A percentile compares a stretch with the other conserved stretches of the same genome.
Evolutionary conservation across 1,140 invertebrate genomes (phyloP).

Genomic region (Drosophila suzukii): DNA sequence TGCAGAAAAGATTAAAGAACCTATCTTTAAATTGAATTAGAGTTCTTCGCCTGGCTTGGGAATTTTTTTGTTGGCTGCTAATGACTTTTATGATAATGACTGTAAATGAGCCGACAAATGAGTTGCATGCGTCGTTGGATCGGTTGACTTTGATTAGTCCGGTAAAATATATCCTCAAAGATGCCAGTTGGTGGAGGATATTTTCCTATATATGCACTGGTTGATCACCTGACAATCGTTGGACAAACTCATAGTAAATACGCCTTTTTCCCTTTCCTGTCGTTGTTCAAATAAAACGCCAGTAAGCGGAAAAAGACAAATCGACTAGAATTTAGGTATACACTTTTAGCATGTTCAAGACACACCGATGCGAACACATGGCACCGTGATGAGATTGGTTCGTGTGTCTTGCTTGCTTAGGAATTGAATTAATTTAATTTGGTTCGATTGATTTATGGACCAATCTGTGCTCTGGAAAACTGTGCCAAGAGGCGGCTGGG

Average conservation of each 20-base stretch:
- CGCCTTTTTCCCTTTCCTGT: conserved; percentile 84
- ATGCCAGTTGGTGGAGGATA: conserved; percentile 2
- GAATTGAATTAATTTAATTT: conserved; percentile 78
- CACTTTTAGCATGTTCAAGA: conserved; percentile 20
- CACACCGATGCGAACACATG: conserved; percentile 50
- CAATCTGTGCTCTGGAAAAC: conserved; percentile 68
- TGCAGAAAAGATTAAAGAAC: neutral
- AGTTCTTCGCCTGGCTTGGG: neutral
- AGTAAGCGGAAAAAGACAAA: conserved; percentile 85
- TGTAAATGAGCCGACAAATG: conserved; percentile 55
- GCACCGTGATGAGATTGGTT: conserved; percentile 31
- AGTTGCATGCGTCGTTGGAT: conserved; percentile 38
- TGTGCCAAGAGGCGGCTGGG: conserved; percentile 65
- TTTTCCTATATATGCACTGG: conserved; percentile 28
- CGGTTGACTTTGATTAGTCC: conserved; percentile 47
- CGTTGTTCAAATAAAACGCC: conserved; percentile 78
- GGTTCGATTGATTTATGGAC: conserved; percentile 75
- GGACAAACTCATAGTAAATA: conserved; percentile 80
- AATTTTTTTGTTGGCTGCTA: neutral
- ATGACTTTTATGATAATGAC: conserved; percentile 25
- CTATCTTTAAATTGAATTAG: conserved; percentile 7
- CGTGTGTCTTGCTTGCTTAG: conserved; percentile 35
- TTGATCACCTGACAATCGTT: conserved; percentile 23
- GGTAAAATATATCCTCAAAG: conserved; percentile 3
- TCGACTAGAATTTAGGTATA: conserved; percentile 76